Evolutionary conservation across 2,113 vertebrate species (phyloP), one percentile per base, ranked within the genome.

Genomic region (Thamnophis sirtalis): DNA sequence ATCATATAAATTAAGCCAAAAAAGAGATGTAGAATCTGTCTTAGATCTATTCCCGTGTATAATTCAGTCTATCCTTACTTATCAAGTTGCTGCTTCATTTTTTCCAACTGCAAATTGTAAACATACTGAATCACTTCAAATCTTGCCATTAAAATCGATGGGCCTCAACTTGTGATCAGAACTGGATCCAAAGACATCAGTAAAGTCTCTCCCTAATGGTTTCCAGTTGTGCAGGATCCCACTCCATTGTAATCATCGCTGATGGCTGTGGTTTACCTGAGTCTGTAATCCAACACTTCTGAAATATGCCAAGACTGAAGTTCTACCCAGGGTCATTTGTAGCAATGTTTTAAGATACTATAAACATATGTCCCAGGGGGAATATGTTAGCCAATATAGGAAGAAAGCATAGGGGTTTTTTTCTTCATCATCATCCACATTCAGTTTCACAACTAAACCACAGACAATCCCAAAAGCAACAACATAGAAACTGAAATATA

Each of bases 1-100:
- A 92, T 94, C 96, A 96, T 96, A 96, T 96, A 96, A 96, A 95
- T 93, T 92, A 91, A 94, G 96, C 95, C 94, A 96, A 96, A 90
- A 96, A 96, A 96, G 93, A 0, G 94, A 95, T 95, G 0, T 93
- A 89, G 95, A 96, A 94, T 88, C 55, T 91, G 90, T 85, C 68
- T 86, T 63, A 58, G n/a, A 73, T 49, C 84, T 94, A 15, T 91
- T 93, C 93, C 84, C 49, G 90, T 90, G 90, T 60, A 9, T 94
- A 94, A 33, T 95, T 94, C 85, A 91, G 58, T 38, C 58, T 43
- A 26, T 5, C 15, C 48, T 91, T 60, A 38, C 87, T 91, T 95
- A 92, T 13, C 54, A 13, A 84, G 88, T 80, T 94, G 94, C 88
- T 94, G 38, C 95, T 90, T 94, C 88, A 93, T 26, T 60, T 85